Evolutionary conservation across 2,888 invertebrate species (phyloP).

Genomic region (Julus scandinavius): DNA sequence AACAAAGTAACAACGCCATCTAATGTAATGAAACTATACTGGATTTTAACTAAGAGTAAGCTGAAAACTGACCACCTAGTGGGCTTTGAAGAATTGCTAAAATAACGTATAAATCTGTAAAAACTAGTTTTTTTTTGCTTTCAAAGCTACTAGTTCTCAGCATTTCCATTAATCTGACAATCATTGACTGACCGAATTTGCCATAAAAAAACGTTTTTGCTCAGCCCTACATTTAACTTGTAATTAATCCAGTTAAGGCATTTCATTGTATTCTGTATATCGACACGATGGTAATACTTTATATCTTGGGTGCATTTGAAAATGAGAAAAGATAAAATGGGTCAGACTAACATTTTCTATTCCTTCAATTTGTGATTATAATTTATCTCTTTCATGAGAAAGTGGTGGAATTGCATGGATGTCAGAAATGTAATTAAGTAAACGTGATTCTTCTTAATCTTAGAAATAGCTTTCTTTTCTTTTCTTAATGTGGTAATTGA

Average conservation of each 20-base stretch:
- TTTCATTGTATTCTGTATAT: neutral
- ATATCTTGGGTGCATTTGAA: neutral
- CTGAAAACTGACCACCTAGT: no score
- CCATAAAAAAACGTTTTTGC: neutral
- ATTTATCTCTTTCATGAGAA: neutral
- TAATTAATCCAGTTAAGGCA: slow-evolving; percentile 16
- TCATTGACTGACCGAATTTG: neutral
- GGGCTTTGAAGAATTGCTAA: no score
- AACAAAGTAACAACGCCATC: no score
- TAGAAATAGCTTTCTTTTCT: neutral
- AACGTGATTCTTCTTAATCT: neutral
- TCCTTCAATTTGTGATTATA: neutral
- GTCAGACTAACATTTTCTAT: neutral
- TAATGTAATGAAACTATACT: no score
- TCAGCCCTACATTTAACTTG: neutral
- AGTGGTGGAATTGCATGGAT: neutral
- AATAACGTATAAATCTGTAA: no score
- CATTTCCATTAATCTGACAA: neutral
- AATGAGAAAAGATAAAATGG: neutral
- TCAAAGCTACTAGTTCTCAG: neutral
- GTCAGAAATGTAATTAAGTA: neutral
- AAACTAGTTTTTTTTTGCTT: neutral
- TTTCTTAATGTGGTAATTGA: neutral
- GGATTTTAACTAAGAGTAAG: no score
- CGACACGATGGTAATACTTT: neutral